Evolutionary conservation across 1,140 invertebrate species (phyloP).

Genomic region (Plodia interpunctella): DNA sequence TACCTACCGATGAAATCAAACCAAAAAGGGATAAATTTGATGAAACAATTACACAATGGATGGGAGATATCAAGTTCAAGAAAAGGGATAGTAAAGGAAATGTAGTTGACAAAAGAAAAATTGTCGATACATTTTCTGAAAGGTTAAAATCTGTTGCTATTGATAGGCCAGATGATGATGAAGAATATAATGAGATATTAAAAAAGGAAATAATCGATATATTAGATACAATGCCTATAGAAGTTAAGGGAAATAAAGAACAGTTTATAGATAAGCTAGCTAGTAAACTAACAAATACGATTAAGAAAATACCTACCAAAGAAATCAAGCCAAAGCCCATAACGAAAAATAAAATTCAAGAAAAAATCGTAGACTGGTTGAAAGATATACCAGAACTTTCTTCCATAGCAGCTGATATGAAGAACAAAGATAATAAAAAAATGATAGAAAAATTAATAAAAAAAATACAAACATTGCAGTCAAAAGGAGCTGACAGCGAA

Average conservation of each 20-base stretch:
- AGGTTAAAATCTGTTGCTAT: constrained; percentile 25
- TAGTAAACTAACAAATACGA: constrained; percentile 17
- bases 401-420: constrained; percentile 6
- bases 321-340: background rate
- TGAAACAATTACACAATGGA: constrained; percentile 18
- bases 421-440: constrained; percentile 19
- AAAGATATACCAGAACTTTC: constrained; percentile 15
- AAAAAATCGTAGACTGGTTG: constrained; percentile 22
- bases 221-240: constrained; percentile 22
- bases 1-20: background rate
- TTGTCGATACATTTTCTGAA: constrained; percentile 20
- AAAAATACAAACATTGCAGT: constrained; percentile 26
- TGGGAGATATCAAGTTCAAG: constrained; percentile 14
- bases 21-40: constrained; percentile 13
- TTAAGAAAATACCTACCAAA: constrained; percentile 20
- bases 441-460: constrained; percentile 20
- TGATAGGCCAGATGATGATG: constrained; percentile 17
- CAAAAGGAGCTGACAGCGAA: constrained; percentile 10
- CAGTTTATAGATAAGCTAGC: constrained; percentile 20
- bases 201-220: constrained; percentile 26
- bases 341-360: constrained; percentile 14
- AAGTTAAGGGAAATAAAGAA: constrained; percentile 14
- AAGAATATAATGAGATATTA: constrained; percentile 25
- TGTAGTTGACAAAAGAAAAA: constrained; percentile 16
- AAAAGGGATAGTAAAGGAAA: constrained; percentile 9